These are phyloP conservation scores for Polypterus senegalus DNA, from an alignment of 2,113 vertebrate species.

Conservation along the genomic window DNA sequence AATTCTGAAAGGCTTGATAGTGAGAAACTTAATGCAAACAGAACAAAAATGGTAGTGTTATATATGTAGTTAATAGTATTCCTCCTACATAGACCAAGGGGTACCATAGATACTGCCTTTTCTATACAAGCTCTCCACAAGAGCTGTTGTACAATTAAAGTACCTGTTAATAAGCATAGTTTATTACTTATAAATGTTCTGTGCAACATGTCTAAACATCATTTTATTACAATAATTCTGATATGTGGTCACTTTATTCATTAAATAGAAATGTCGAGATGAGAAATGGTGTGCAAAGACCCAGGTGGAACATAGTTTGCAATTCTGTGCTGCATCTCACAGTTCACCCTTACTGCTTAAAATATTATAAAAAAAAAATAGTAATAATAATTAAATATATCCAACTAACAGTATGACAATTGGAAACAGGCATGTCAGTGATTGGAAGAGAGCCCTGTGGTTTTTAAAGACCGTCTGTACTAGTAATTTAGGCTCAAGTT, in stretches of 20 bases:
- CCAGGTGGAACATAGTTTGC: background rate
- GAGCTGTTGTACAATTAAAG: constrained; percentile 21
- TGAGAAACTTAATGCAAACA: constrained; percentile 30
- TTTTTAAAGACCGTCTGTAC: too few relatives aligned
- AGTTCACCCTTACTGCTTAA: too few relatives aligned
- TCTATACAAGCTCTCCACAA: constrained; percentile 32
- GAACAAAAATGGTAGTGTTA: constrained; percentile 22
- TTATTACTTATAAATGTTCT: constrained; percentile 30
- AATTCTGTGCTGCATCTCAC: too few relatives aligned
- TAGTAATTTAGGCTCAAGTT: too few relatives aligned
- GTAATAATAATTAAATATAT: too few relatives aligned
- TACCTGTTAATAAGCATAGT: constrained; percentile 50
- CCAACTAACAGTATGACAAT: too few relatives aligned
- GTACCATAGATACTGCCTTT: constrained; percentile 13
- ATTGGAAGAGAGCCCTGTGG: too few relatives aligned
- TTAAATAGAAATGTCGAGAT: constrained; percentile 2
- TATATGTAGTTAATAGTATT: constrained; percentile 19
- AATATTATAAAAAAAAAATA: too few relatives aligned
- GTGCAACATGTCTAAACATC: constrained; percentile 35
- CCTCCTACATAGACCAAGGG: constrained; percentile 20
- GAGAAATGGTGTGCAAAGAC: background rate
- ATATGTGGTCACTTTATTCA: constrained; percentile 26
- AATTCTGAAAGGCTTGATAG: constrained; percentile 31
- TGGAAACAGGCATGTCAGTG: too few relatives aligned
- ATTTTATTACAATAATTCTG: constrained; percentile 32